phyloP scores from a whole-genome alignment of 2,797 vertebrate species.

The Crocidura indochinensis region DNA sequence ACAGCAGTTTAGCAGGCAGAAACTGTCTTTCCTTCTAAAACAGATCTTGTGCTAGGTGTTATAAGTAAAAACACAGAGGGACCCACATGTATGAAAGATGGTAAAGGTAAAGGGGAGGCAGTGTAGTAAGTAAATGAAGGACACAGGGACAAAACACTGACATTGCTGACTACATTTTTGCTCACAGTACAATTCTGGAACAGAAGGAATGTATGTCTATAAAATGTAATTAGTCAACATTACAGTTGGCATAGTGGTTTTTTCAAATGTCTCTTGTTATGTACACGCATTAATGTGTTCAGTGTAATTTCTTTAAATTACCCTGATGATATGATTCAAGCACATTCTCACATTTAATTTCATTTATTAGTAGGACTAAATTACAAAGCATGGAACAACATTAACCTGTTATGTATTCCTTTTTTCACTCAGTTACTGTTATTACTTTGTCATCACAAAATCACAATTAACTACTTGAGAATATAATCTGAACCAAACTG shows the following conservation, averaged over 20 bases:
- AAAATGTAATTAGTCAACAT: background rate
- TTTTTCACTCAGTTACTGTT: background rate
- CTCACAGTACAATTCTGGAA: background rate
- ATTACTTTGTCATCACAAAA: background rate
- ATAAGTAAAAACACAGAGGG: background rate
- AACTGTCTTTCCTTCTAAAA: background rate
- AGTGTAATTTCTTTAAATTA: conserved; percentile 30
- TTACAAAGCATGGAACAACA: background rate
- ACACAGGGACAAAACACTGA: background rate
- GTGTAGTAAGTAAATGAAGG: background rate
- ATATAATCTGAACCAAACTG: conserved; percentile 8
- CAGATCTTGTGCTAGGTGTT: background rate
- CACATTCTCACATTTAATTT: background rate
- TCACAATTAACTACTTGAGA: background rate
- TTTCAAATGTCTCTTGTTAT: conserved; percentile 7
- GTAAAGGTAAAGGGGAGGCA: background rate
- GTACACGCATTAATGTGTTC: background rate
- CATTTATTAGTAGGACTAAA: background rate
- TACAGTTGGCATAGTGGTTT: conserved; percentile 21
- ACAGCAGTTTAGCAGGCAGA: background rate
- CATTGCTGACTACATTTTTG: background rate
- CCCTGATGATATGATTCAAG: background rate
- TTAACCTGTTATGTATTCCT: background rate
- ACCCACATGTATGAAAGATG: background rate
- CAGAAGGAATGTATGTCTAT: background rate